phyloP scores from a whole-genome alignment of 1,140 invertebrate genomes.

The Elymnias hypermnestra region DNA sequence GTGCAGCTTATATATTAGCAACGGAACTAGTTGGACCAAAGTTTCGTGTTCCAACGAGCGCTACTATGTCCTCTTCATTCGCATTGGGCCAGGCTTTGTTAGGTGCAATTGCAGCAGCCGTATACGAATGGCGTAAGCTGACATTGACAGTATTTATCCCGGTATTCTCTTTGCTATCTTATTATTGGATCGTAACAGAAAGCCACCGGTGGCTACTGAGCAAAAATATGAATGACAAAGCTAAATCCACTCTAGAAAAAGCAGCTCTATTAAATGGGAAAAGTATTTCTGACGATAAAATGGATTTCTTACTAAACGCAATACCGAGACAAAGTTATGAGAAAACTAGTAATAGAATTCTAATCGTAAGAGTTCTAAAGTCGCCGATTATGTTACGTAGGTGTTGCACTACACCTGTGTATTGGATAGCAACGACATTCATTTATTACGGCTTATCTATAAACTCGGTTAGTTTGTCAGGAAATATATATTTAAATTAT shows the following conservation, averaged over 20 bases:
- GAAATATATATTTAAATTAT: constrained; percentile 83
- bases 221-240: constrained; percentile 81
- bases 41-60: constrained; percentile 83
- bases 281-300: constrained; percentile 70
- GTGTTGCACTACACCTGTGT: constrained; percentile 82
- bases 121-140: constrained; percentile 83
- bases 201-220: constrained; percentile 86
- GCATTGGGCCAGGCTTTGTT: constrained; percentile 83
- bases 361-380: constrained; percentile 73
- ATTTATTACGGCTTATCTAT: constrained; percentile 90
- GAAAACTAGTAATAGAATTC: constrained; percentile 26
- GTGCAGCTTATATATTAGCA: constrained; percentile 73
- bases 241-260: constrained; percentile 75
- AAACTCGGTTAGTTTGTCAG: constrained; percentile 85
- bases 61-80: constrained; percentile 83
- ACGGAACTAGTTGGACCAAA: constrained; percentile 87
- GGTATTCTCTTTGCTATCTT: constrained; percentile 79
- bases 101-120: constrained; percentile 80
- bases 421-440: constrained; percentile 84
- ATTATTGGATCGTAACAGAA: constrained; percentile 80
- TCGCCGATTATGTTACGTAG: constrained; percentile 79
- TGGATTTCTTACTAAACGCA: constrained; percentile 64
- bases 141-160: constrained; percentile 82
- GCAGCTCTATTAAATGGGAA: constrained; percentile 82
- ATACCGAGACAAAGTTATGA: constrained; percentile 34